These are phyloP conservation scores for Etheostoma cragini DNA, from an alignment of 2,113 vertebrate genomes.

Conservation along the genomic window DNA sequence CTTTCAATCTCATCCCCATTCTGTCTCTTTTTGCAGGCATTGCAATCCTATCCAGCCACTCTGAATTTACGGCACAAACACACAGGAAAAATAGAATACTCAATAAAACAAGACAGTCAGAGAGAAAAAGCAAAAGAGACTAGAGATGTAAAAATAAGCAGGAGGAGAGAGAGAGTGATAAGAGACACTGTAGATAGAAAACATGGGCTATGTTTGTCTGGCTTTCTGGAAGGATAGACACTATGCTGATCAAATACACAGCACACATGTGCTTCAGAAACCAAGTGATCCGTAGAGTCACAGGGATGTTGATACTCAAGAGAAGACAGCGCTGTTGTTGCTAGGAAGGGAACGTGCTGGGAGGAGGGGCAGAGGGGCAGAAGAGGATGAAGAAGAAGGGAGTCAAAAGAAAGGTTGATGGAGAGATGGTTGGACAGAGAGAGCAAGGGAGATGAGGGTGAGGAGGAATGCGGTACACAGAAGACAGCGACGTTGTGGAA, in stretches of 20 bases:
- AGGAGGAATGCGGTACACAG: conserved; percentile 35
- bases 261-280: conserved; percentile 27
- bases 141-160: not conserved
- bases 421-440: conserved; percentile 38
- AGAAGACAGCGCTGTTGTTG: conserved; percentile 46
- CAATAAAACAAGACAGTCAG: conserved; percentile 36
- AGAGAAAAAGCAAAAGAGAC: not conserved
- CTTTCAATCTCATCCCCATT: conserved; percentile 62
- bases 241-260: not conserved
- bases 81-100: conserved; percentile 36
- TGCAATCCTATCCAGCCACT: conserved; percentile 52
- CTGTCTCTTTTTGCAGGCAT: conserved; percentile 64
- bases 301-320: conserved; percentile 35
- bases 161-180: not conserved
- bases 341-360: conserved; percentile 44
- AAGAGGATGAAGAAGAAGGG: conserved; percentile 3
- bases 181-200: not conserved
- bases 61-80: conserved; percentile 51
- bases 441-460: conserved; percentile 34
- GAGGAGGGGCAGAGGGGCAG: conserved; percentile 13
- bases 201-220: not conserved
- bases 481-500: conserved; percentile 29
- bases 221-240: conserved; percentile 1
- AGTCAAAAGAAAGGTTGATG: conserved; percentile 32
- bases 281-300: conserved; percentile 20